Percentiles rank a stretch among this genome's conserved stretches.
Evolutionary conservation across 2,113 vertebrate genomes (phyloP).

Genomic region (Megaptera novaeangliae): DNA sequence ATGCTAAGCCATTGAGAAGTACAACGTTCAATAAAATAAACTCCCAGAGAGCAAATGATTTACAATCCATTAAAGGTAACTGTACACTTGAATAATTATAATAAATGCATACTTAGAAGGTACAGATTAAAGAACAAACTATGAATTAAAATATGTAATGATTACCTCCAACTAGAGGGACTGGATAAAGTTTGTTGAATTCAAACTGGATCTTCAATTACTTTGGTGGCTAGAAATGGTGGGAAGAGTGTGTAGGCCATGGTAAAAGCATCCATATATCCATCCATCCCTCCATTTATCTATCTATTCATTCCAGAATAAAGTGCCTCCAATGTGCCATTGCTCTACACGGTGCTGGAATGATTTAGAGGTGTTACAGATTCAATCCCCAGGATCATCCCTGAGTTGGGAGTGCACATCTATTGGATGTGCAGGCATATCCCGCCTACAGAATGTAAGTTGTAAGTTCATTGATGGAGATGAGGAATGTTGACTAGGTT

Average conservation of each 20-base stretch:
- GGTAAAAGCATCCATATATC: neutral
- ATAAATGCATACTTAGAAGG: neutral
- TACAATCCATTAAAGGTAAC: neutral
- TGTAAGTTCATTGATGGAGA: neutral
- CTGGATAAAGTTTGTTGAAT: neutral
- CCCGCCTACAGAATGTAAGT: neutral
- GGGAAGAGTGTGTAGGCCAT: neutral
- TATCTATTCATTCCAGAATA: neutral
- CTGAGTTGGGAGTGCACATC: neutral
- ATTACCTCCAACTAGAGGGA: neutral
- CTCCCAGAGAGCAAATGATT: neutral
- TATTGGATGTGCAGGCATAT: too few species aligned
- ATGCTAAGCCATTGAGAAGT: neutral
- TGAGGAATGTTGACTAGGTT: neutral
- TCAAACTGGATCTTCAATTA: neutral
- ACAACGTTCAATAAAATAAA: neutral
- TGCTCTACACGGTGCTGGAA: neutral
- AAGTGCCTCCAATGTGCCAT: neutral
- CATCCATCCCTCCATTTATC: neutral
- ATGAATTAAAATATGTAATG: neutral
- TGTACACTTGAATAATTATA: neutral
- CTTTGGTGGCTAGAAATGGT: neutral
- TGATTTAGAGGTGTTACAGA: neutral
- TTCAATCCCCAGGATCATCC: neutral
- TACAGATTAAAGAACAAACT: slow-evolving; percentile 1